A percentile compares a stretch with the other conserved stretches of the same genome.
Conservation (phyloP, 2,113 vertebrate genomes). For the Origma solitaria region DNA sequence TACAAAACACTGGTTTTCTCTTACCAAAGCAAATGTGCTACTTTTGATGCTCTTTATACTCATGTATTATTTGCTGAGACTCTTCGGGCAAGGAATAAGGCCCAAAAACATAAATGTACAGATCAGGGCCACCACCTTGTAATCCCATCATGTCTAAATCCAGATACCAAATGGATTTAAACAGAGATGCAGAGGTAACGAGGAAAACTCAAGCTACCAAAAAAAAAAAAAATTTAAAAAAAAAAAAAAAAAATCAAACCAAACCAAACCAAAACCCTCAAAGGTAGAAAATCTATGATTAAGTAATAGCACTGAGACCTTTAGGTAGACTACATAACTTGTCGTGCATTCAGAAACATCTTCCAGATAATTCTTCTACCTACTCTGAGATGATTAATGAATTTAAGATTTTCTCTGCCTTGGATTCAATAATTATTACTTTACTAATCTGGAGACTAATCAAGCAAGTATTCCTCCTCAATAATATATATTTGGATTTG, state of each 20-base stretch:
- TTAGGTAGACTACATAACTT: neutral
- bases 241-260: neutral
- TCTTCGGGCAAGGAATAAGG: neutral
- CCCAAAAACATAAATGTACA: neutral
- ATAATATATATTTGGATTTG: neutral
- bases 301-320: neutral
- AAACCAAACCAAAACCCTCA: neutral
- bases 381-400: neutral
- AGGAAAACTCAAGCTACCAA: neutral
- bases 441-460: neutral
- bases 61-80: neutral
- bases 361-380: neutral
- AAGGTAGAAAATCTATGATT: neutral
- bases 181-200: accelerated
- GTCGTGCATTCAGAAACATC: neutral
- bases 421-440: neutral
- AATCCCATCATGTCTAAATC: neutral
- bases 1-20: neutral
- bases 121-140: neutral
- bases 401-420: neutral
- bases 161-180: neutral
- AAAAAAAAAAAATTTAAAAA: neutral
- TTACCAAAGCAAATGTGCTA: neutral
- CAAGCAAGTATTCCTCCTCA: neutral
- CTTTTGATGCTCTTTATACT: neutral